Evolutionary conservation across 2,113 vertebrate genomes (phyloP).

Genomic region (Myocastor coypus): DNA sequence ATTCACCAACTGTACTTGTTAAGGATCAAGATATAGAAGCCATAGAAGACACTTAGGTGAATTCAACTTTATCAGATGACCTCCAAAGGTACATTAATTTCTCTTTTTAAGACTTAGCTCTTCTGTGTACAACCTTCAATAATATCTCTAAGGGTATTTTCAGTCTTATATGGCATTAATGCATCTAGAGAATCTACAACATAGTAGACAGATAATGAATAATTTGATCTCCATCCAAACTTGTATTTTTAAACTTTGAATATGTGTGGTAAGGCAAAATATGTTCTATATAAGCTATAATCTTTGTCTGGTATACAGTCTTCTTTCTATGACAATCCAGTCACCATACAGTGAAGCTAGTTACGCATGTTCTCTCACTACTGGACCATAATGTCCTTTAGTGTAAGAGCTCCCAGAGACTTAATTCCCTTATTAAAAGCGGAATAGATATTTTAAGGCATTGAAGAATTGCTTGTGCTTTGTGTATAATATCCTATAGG

Average conservation of each 20-base stretch:
- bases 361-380: neutral
- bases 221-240: neutral
- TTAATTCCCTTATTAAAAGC: neutral
- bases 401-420: neutral
- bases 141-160: slow-evolving; percentile 25
- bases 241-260: neutral
- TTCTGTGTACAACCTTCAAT: neutral
- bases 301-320: neutral
- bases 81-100: neutral
- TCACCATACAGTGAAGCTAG: neutral
- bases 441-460: neutral
- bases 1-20: neutral
- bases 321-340: neutral
- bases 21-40: neutral
- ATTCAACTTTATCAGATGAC: slow-evolving; percentile 48
- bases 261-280: neutral
- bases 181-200: neutral
- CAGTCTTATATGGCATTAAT: slow-evolving; percentile 2
- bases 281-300: neutral
- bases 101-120: neutral
- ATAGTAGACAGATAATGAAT: neutral
- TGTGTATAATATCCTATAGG: slow-evolving; percentile 59
- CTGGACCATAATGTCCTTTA: neutral
- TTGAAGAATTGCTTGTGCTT: slow-evolving; percentile 70
- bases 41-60: neutral